phyloP scores from a whole-genome alignment of 64 coral and sea anemone species.

The Acropora tenuis region DNA sequence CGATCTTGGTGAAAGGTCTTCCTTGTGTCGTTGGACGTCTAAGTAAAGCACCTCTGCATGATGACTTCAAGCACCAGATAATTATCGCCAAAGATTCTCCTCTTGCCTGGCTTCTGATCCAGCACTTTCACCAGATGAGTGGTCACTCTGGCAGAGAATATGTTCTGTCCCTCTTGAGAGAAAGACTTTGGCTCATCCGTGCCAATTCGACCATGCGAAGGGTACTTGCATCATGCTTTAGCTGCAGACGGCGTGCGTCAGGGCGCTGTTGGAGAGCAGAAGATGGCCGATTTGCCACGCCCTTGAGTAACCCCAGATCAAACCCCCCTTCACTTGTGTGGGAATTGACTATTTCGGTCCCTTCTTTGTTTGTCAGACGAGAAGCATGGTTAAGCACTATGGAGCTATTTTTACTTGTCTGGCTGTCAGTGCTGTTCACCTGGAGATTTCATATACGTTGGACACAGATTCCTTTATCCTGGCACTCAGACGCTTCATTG shows the following conservation, averaged over 20 bases:
- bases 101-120: not conserved
- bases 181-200: too few species aligned
- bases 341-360: not conserved
- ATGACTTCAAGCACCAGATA: not conserved
- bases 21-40: not conserved
- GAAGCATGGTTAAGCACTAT: too few species aligned
- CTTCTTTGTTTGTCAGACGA: too few species aligned
- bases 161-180: not conserved
- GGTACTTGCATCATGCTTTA: too few species aligned
- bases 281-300: not conserved
- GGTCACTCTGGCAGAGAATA: not conserved
- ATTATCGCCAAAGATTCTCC: not conserved
- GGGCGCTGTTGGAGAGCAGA: not conserved
- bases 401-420: too few species aligned
- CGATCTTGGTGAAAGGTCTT: not conserved
- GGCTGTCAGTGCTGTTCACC: too few species aligned
- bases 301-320: not conserved
- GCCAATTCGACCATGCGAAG: not conserved
- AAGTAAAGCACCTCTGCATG: not conserved
- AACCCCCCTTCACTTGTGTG: constrained; percentile 1
- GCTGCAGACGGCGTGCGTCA: too few species aligned
- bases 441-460: too few species aligned
- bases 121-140: not conserved
- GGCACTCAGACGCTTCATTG: too few species aligned
- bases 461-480: too few species aligned